Evolutionary conservation across 1,140 invertebrate genomes (phyloP), one percentile per base, ranked within the genome.

Genomic region (Aporrectodea caliginosa): DNA sequence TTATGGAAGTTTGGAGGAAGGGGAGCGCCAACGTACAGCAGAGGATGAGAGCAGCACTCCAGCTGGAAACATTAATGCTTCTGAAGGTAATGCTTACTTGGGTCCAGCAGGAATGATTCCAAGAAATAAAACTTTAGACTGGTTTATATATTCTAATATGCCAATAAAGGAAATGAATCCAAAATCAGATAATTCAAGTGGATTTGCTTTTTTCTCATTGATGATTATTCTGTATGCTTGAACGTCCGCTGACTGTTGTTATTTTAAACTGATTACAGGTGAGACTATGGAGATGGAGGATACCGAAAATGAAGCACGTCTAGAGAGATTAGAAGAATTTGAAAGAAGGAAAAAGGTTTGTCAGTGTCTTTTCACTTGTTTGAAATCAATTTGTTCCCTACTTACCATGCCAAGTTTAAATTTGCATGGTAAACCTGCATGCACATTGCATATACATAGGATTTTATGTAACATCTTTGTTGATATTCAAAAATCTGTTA

Each of bases 261-360:
- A 27, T 33, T 27, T 35, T 35, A 77, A 76, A 77, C n/a, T 14
- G 32, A 35, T 83, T 83, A 1, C 83, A 84, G 82, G 81, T 91
- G 94, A 96, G 86, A 96, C 96, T 83, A 95, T 96, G 92, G 95
- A 97, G 81, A 87, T 97, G 35, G 95, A 97, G 27, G 84, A 84
- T 86, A 93, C 94, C 84, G 93, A 94, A 84, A 81, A 92, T 94
- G 90, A 93, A 85, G 94, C 96, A 85, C 95, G 95, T 84, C 93
- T 95, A 86, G 94, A 94, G 12, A 85, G 96, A 0, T 88, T 98
- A 0, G 96, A 97, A 87, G 95, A 98, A 88, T 97, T 98, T 89
- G 96, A 98, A 87, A 90, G 95, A 73, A 90, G 95, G 80, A 93
- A 95, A 84, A 93, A 96, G 86, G 90, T 89, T 81, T 81, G 78